Evolutionary conservation across 2,113 vertebrate genomes (phyloP).

Genomic region (Apaloderma vittatum): DNA sequence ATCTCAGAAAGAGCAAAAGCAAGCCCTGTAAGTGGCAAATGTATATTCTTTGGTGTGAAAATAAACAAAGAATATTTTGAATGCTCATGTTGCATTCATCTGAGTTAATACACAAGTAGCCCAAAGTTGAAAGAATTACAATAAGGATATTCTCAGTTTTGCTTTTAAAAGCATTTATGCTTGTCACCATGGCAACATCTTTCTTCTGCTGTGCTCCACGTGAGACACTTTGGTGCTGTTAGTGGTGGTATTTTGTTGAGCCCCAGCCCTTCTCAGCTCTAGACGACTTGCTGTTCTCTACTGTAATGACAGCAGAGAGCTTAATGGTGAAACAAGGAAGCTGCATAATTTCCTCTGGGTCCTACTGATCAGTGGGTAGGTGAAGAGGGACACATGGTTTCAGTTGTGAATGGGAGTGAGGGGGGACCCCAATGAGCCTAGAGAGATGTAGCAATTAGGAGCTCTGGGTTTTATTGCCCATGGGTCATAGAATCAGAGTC

Average conservation of each 20-base stretch:
- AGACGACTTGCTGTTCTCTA: not conserved
- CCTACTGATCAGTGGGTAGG: rapidly evolving
- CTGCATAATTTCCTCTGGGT: not conserved
- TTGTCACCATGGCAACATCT: not conserved
- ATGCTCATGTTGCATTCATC: not conserved
- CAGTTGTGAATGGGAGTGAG: not conserved
- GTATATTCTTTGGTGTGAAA: not conserved
- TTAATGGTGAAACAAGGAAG: not conserved
- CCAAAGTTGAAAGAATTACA: not conserved
- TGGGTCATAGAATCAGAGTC: too few relatives aligned
- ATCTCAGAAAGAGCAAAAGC: not conserved
- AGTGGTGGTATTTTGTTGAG: not conserved
- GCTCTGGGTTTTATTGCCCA: not conserved
- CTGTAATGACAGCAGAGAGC: not conserved
- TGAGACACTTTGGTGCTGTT: not conserved
- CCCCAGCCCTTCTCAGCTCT: not conserved
- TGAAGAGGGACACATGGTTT: not conserved
- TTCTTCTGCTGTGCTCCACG: not conserved
- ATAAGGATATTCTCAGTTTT: not conserved
- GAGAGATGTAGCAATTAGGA: not conserved
- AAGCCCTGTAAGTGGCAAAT: not conserved
- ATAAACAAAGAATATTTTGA: not conserved
- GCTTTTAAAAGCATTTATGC: not conserved
- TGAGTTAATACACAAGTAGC: not conserved
- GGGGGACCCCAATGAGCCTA: not conserved